A percentile compares a stretch with the other conserved stretches of the same genome.
These are phyloP conservation scores for Tragulus kanchil DNA, from an alignment of 2,113 vertebrate genomes.

Conservation along the genomic window DNA sequence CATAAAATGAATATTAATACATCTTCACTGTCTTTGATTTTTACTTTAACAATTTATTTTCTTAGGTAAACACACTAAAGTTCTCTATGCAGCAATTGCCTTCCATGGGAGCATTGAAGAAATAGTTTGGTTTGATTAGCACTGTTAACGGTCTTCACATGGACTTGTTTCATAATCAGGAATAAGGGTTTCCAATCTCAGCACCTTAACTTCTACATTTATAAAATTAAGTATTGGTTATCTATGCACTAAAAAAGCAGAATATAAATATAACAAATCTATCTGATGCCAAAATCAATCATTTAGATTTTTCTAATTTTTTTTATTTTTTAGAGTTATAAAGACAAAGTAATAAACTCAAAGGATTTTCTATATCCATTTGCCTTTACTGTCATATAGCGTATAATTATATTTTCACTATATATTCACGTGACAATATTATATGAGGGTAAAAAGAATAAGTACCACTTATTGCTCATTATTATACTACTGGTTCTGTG, in stretches of 20 bases:
- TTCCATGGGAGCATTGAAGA: background rate
- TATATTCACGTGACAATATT: background rate
- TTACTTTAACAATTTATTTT: constrained; percentile 43
- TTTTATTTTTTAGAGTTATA: background rate
- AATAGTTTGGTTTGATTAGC: background rate
- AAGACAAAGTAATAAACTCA: background rate
- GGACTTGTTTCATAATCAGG: background rate
- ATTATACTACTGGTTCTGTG: background rate
- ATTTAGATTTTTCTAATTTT: background rate
- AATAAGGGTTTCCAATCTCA: background rate
- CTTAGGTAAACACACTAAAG: background rate
- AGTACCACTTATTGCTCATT: background rate
- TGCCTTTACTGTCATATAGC: background rate
- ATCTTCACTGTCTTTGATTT: background rate
- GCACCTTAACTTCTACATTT: background rate
- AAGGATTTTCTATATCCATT: background rate
- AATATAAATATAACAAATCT: constrained; percentile 8
- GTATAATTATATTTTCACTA: background rate
- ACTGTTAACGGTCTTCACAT: background rate
- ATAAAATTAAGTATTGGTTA: background rate
- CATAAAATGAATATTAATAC: background rate
- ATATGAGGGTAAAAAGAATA: background rate
- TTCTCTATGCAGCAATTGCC: background rate
- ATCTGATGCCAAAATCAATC: background rate
- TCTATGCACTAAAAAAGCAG: background rate